Conservation (phyloP, 2,797 vertebrate genomes). For the Lutjanus campechanus region DNA sequence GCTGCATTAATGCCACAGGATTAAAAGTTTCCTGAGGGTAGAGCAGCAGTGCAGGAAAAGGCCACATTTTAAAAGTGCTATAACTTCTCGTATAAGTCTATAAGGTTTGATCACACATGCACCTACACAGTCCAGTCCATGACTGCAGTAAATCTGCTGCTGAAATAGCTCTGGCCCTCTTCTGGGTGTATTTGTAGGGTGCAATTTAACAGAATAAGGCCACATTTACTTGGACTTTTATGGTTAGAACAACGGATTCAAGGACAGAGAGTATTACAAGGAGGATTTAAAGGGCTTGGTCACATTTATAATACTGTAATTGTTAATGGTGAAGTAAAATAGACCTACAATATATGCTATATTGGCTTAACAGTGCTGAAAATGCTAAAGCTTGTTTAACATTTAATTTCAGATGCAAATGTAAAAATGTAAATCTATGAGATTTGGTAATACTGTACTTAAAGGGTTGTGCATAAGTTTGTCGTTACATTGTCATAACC, state of each 20-base stretch:
- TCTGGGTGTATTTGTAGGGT: conserved; percentile 28
- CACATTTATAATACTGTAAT: conserved; percentile 9
- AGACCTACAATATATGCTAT: conserved; percentile 8
- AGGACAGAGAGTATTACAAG: conserved; percentile 39
- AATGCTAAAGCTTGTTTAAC: neutral
- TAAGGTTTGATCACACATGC: conserved; percentile 33
- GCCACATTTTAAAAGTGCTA: conserved; percentile 50
- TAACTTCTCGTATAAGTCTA: conserved; percentile 48
- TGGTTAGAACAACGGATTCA: conserved; percentile 46
- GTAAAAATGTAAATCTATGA: too few species aligned
- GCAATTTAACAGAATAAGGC: conserved; percentile 45
- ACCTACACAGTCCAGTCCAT: conserved; percentile 14
- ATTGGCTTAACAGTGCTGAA: neutral
- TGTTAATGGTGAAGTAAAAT: conserved; percentile 16
- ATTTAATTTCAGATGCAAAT: neutral
- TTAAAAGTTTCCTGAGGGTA: conserved; percentile 60
- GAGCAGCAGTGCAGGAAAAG: conserved; percentile 50
- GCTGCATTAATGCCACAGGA: conserved; percentile 66
- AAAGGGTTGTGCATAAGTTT: too few species aligned
- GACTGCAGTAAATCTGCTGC: conserved; percentile 48
- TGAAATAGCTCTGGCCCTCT: conserved; percentile 35
- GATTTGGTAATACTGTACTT: too few species aligned
- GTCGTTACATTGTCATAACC: too few species aligned
- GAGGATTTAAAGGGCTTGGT: conserved; percentile 24
- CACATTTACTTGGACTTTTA: conserved; percentile 47